Conservation (phyloP, 2,113 vertebrate genomes). For the Zonotrichia leucophrys region DNA sequence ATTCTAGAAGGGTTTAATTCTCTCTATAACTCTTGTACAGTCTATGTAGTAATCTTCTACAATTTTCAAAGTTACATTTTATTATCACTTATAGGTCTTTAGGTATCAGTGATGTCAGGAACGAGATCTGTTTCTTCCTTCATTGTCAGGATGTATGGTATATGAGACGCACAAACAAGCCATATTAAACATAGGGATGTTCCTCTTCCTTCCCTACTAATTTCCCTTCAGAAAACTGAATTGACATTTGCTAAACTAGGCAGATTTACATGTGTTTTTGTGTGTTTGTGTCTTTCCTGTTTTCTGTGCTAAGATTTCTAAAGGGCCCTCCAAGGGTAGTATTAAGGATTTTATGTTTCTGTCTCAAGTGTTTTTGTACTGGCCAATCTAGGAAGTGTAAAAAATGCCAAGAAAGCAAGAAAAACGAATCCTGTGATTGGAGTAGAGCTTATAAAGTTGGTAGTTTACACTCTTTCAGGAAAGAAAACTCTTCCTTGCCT, state of each 20-base stretch:
- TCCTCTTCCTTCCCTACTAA: background rate
- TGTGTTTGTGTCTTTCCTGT: background rate
- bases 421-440: background rate
- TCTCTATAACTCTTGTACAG: background rate
- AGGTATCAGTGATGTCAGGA: background rate
- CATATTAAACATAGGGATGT: background rate
- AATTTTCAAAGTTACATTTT: background rate
- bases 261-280: background rate
- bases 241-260: background rate
- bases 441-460: background rate
- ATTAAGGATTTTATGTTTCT: background rate
- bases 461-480: background rate
- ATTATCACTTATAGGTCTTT: background rate
- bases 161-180: background rate
- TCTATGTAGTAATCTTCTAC: background rate
- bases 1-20: background rate
- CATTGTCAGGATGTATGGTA: background rate
- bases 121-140: background rate
- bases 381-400: background rate
- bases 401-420: background rate
- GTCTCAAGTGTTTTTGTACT: background rate
- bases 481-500: background rate
- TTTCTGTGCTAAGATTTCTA: background rate
- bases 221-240: background rate
- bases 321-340: background rate